Conservation (phyloP, 2,888 invertebrate species). For the Phaonia tiefii region DNA sequence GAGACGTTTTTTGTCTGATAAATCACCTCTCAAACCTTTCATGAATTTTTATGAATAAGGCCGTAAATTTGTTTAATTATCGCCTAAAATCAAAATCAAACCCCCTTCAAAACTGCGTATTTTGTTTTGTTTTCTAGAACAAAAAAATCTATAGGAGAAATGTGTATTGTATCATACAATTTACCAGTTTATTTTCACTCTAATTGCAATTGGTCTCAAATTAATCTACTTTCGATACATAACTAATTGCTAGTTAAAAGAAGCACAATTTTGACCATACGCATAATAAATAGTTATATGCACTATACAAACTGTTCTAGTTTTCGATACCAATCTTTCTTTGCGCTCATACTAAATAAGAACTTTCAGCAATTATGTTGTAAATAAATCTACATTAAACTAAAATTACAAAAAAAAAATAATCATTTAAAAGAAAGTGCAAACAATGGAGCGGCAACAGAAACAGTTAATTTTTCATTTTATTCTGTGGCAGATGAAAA, state of each 20-base stretch:
- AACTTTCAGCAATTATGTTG: slow-evolving; percentile 48
- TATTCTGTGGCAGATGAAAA: slow-evolving; percentile 28
- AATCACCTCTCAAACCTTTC: no score
- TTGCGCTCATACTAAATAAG: slow-evolving; percentile 4
- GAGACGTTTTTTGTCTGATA: no score
- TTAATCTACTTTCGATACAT: neutral
- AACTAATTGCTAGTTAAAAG: no score
- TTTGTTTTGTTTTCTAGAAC: no score
- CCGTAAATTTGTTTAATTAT: no score
- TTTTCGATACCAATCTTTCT: slow-evolving; percentile 15
- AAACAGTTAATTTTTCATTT: slow-evolving; percentile 41
- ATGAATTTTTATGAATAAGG: no score
- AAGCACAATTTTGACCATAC: slow-evolving; percentile 4
- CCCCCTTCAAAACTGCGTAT: no score
- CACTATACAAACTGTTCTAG: slow-evolving; percentile 17
- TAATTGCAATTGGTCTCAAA: slow-evolving; percentile 8
- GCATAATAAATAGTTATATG: slow-evolving; percentile 15
- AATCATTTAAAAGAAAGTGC: slow-evolving; percentile 61
- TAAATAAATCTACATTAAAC: slow-evolving; percentile 5
- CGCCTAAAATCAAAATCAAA: no score
- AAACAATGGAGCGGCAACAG: slow-evolving; percentile 47
- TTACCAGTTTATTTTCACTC: slow-evolving; percentile 28
- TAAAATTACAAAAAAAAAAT: slow-evolving; percentile 50
- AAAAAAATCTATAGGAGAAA: no score
- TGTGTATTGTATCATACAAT: no score